phyloP scores from a whole-genome alignment of 2,797 vertebrate species.

The Caiman crocodilus region DNA sequence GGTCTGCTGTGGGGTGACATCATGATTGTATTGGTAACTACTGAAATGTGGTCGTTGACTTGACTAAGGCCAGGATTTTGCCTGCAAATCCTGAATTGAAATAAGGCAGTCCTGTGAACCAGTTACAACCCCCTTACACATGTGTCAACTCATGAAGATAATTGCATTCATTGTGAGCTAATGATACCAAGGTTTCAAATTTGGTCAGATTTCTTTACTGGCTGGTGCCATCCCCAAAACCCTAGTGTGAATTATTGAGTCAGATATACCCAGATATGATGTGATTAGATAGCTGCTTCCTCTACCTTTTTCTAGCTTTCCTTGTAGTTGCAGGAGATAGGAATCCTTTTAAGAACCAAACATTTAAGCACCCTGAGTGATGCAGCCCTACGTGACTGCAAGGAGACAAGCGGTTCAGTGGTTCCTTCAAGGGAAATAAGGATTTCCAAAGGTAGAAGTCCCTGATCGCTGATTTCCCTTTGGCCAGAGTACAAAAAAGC shows the following conservation, averaged over 20 bases:
- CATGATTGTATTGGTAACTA: constrained; percentile 6
- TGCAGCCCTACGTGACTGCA: neutral
- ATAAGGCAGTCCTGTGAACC: neutral
- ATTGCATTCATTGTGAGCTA: constrained; percentile 34
- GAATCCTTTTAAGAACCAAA: neutral
- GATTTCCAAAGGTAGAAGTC: neutral
- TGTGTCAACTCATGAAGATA: neutral
- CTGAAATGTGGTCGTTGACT: neutral
- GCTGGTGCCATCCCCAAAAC: accelerated
- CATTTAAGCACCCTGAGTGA: neutral
- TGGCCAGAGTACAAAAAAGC: neutral
- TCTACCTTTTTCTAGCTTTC: neutral
- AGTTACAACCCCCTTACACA: constrained; percentile 1
- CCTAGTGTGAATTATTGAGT: neutral
- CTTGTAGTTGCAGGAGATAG: neutral
- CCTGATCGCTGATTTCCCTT: neutral
- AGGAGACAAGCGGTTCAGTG: neutral
- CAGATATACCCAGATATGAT: neutral
- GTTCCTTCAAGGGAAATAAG: neutral
- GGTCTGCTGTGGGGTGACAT: neutral
- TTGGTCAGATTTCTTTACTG: neutral
- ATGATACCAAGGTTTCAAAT: constrained; percentile 10
- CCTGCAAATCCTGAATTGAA: neutral
- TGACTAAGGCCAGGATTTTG: neutral
- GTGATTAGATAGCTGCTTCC: neutral